Evolutionary conservation across 2,797 vertebrate species (phyloP).

Genomic region (Naso thynnoides): DNA sequence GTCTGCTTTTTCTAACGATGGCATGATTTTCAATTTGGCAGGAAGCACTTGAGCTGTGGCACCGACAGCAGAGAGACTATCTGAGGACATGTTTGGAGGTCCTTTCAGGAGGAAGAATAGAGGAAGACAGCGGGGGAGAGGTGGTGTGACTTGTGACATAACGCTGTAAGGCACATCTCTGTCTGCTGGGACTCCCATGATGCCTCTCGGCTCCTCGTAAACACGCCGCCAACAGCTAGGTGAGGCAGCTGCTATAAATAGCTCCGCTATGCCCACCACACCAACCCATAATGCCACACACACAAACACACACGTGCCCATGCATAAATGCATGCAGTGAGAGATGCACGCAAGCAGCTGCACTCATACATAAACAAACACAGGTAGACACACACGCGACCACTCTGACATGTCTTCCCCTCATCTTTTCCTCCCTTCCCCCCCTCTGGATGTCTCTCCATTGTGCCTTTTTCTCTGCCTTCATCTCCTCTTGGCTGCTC

Average conservation of each 20-base stretch:
- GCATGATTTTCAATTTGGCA: conserved; percentile 30
- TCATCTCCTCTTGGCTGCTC: conserved; percentile 60
- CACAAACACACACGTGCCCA: conserved; percentile 24
- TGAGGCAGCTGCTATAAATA: conserved; percentile 72
- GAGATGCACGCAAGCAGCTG: conserved; percentile 39
- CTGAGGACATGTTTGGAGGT: conserved; percentile 13
- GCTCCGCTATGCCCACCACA: conserved; percentile 28
- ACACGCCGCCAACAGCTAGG: conserved; percentile 58
- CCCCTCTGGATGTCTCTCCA: not conserved
- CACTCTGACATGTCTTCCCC: conserved; percentile 17
- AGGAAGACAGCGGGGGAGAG: conserved; percentile 24
- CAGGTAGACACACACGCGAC: conserved; percentile 27
- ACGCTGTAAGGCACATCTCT: conserved; percentile 29
- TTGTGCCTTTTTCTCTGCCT: conserved; percentile 34
- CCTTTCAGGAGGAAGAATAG: conserved; percentile 7
- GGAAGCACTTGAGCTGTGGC: conserved; percentile 9
- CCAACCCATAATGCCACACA: conserved; percentile 10
- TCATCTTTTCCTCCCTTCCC: not conserved
- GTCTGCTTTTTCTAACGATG: conserved; percentile 12
- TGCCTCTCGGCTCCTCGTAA: conserved; percentile 63
- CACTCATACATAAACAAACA: conserved; percentile 45
- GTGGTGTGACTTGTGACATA: conserved; percentile 48
- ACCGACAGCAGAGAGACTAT: conserved; percentile 14
- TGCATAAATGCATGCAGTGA: conserved; percentile 53
- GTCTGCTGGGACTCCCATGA: conserved; percentile 59